Conservation (phyloP, 2,113 vertebrate species). For the Eclectus roratus region DNA sequence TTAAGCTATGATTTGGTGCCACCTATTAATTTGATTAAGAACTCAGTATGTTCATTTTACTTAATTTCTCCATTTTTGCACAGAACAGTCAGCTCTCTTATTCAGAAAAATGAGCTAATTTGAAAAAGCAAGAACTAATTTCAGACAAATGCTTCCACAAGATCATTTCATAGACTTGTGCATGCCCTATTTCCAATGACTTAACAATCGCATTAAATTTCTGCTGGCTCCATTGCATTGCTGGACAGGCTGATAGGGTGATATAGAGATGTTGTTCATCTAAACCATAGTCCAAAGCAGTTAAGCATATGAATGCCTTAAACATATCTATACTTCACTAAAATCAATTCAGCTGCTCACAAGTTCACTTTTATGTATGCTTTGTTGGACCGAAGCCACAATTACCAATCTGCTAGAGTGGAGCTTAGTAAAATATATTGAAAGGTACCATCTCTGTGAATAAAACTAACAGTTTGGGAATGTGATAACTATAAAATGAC, state of each 20-base stretch:
- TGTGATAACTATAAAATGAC: slow-evolving; percentile 10
- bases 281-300: neutral
- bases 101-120: slow-evolving; percentile 60
- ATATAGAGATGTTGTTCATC: neutral
- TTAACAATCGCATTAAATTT: slow-evolving; percentile 44
- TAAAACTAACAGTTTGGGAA: slow-evolving; percentile 22
- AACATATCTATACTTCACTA: neutral
- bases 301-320: neutral
- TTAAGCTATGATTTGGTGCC: slow-evolving; percentile 10
- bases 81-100: slow-evolving; percentile 30
- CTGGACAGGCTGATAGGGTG: neutral
- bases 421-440: neutral
- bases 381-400: neutral
- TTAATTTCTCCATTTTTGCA: slow-evolving; percentile 33
- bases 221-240: neutral
- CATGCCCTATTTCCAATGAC: slow-evolving; percentile 27
- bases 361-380: neutral
- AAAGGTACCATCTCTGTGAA: neutral
- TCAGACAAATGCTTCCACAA: slow-evolving; percentile 27
- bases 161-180: neutral
- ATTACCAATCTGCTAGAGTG: neutral
- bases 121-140: slow-evolving; percentile 47
- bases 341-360: neutral
- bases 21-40: slow-evolving; percentile 55
- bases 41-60: slow-evolving; percentile 16